A percentile compares a stretch with the other conserved stretches of the same genome.
phyloP scores from a whole-genome alignment of 2,797 vertebrate species.

The Clarias platycephalus region DNA sequence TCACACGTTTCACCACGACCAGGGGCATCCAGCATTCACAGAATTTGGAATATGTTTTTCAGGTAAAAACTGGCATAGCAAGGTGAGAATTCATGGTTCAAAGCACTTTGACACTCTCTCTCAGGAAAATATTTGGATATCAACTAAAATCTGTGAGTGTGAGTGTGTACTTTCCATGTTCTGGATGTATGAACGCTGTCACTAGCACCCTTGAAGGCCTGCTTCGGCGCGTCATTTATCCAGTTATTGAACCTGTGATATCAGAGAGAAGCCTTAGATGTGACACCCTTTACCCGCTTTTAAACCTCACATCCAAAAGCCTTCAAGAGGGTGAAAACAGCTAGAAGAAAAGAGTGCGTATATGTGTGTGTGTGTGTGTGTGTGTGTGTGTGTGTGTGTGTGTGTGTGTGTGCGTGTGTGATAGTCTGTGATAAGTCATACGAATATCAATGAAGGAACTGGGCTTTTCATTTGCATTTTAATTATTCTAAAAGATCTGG shows the following conservation, averaged over 20 bases:
- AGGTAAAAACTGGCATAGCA: slow-evolving; percentile 24
- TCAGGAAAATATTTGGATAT: slow-evolving; percentile 5
- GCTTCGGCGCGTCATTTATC: slow-evolving; percentile 21
- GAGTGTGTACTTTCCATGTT: slow-evolving; percentile 8
- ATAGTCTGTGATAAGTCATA: slow-evolving; percentile 61
- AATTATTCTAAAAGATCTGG: slow-evolving; percentile 67
- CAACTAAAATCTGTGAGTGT: background rate
- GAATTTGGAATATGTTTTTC: slow-evolving; percentile 25
- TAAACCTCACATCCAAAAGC: background rate
- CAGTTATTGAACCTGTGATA: slow-evolving; percentile 7
- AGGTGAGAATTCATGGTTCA: background rate
- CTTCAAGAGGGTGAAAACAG: slow-evolving; percentile 33
- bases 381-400: slow-evolving; percentile 60
- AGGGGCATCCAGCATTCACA: slow-evolving; percentile 48
- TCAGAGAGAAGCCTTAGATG: background rate
- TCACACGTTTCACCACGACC: background rate
- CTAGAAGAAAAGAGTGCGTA: slow-evolving; percentile 57
- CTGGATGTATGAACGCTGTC: slow-evolving; percentile 22
- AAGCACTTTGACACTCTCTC: background rate
- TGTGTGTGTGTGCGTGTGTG: slow-evolving; percentile 67
- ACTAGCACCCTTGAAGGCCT: slow-evolving; percentile 17
- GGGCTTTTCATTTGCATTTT: slow-evolving; percentile 69
- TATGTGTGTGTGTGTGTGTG: background rate
- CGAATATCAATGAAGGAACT: slow-evolving; percentile 68
- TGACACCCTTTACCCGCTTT: slow-evolving; percentile 12